Conservation (phyloP, 2,797 vertebrate species). For the Acanthopagrus latus region DNA sequence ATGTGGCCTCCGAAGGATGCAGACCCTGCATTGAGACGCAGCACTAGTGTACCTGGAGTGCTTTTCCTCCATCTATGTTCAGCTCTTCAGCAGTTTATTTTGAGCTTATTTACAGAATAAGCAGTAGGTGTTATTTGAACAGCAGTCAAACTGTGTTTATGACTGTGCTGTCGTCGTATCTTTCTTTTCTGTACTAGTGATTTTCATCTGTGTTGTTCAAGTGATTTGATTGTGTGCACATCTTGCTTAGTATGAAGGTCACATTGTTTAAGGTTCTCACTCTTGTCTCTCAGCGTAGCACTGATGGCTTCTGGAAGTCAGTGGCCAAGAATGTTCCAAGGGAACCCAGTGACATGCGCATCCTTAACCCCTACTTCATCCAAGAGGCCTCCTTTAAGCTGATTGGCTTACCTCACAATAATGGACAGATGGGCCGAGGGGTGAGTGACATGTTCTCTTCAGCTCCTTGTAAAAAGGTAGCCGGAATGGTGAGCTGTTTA, state of each 20-base stretch:
- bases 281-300: conserved; percentile 51
- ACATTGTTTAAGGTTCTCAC: neutral
- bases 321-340: conserved; percentile 89
- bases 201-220: neutral
- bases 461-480: neutral
- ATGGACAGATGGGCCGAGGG: conserved; percentile 91
- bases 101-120: too few species aligned
- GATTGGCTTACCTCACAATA: conserved; percentile 92
- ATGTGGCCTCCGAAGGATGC: too few species aligned
- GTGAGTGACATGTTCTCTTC: conserved; percentile 76
- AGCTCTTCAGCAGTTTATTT: too few species aligned
- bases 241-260: neutral
- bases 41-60: too few species aligned
- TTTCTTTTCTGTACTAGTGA: too few species aligned
- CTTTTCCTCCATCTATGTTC: too few species aligned
- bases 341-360: conserved; percentile 89
- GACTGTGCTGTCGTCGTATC: too few species aligned
- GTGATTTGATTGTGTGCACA: neutral
- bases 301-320: conserved; percentile 92
- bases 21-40: too few species aligned
- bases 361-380: conserved; percentile 93
- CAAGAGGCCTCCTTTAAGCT: conserved; percentile 93
- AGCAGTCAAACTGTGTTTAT: neutral
- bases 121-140: too few species aligned
- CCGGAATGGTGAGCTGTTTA: conserved; percentile 17